Evolutionary conservation across 2,113 vertebrate genomes (phyloP), one percentile per base, ranked within the genome.

Genomic region (Seriola rivoliana): DNA sequence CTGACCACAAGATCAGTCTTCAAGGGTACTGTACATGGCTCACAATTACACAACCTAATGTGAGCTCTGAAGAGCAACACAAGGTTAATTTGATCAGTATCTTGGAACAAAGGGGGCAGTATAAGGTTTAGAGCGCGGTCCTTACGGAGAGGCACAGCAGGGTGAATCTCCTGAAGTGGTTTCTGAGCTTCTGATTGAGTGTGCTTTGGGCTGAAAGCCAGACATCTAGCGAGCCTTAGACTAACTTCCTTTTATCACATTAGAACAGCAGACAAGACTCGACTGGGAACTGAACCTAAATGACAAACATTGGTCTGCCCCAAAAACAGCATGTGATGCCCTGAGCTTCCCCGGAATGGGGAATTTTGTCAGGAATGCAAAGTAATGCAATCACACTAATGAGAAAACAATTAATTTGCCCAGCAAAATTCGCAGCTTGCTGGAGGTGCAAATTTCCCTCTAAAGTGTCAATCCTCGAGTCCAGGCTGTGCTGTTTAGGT

Each of bases 381-480:
- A 87, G 83, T 93, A 93, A 94, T 91, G 81, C 83, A 93, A 93
- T 94, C 87, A 90, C 63, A n/a, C 88, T 91, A 91, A 94, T 90
- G 83, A 89, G 86, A 92, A 89, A 82, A 83, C 87, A 70, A 91
- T 92, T 89, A 58, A 92, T 91, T 87, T 86, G 66, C 13, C 64
- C 2, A 29, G 77, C 38, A 75, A 85, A 89, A 67, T 42, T 71
- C 32, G 44, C 12, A 9, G 50, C 77, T 84, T 42, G 55, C 50
- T 54, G 23, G 13, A 72, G 71, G 42, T 4, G 23, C 40, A 44
- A 5, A 71, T 71, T 71, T 70, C 52, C 38, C 5, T 12, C 29
- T 54, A 8, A 59, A 34, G 81, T 78, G 74, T 78, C 66, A 38
- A 11, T 36, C 63, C 74, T 50, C 70, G 23, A 69, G 57, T 66